Evolutionary conservation across 2,888 invertebrate genomes (phyloP), one percentile per base, ranked within the genome.

Genomic region (Drosophila aldrichi): DNA sequence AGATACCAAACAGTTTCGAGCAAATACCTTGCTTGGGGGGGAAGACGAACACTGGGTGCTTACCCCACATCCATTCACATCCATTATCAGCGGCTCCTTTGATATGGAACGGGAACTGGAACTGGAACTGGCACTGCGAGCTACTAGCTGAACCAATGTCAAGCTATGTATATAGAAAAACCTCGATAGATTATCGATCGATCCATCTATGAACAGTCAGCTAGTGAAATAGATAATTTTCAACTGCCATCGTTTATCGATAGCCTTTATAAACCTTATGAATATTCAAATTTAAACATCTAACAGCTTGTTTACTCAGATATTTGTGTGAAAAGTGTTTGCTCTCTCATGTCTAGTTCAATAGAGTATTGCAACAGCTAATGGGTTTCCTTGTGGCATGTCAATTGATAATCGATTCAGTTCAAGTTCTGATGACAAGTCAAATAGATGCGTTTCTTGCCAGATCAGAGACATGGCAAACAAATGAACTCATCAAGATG

Each of bases 81-180:
- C 74, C 67, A 76, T 65, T 86, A 83, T 79, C 79, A 81, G 74
- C 81, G 81, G 81, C 36, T 46, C 46, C 67, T 86, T 82, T 81
- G 73, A 84, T 72, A 32, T 74, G 46, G 12, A 46, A 44, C 25
- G 3, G 8, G 20, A 70, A 38, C 59, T 52, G 14, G n/a, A 40
- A 51, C 32, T 32, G 32, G 29, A 7, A 29, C 29, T 29, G 29
- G 32, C 9, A 22, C 55, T 43, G 46, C 25, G 18, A 40, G 29
- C 48, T 44, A 34, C 10, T 14, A 34, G 20, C 48, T 54, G 25
- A 46, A 25, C 14, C 22, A 58, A 25, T 36, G 46, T 8, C n/a
- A 46, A 36, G 0, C 38, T 48, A 38, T 18, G 48, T 48, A 12
- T 25, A 54, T n/a, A n/a, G 9, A 22, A 49, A 3, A 14, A 32